Percentiles rank a stretch among this genome's conserved stretches.
phyloP scores from a whole-genome alignment of 2,888 invertebrate genomes.

The Synergus itoensis region DNA sequence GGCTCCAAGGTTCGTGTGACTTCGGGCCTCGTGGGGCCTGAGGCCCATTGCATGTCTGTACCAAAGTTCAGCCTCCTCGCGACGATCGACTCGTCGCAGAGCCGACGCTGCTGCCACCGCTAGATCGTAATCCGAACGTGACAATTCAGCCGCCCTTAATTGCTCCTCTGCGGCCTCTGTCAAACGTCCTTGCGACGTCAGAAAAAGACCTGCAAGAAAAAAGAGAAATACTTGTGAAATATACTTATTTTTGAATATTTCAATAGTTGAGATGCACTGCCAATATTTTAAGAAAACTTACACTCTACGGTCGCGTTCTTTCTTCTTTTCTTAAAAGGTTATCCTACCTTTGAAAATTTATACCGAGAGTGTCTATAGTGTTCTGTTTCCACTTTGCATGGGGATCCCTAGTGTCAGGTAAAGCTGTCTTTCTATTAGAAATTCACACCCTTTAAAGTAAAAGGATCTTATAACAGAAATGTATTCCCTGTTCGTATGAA shows the following conservation, averaged over 20 bases:
- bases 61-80: constrained; percentile 91
- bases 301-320: neutral
- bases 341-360: constrained; percentile 4
- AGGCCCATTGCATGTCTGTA: constrained; percentile 85
- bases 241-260: neutral
- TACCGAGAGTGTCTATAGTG: neutral
- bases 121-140: constrained; percentile 89
- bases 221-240: neutral
- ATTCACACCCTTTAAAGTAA: neutral
- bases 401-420: constrained; percentile 4
- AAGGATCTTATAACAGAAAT: neutral
- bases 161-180: constrained; percentile 91
- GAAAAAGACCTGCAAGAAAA: constrained; percentile 87
- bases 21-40: constrained; percentile 88
- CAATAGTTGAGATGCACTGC: neutral
- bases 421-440: constrained; percentile 4
- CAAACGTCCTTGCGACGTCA: constrained; percentile 88
- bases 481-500: neutral
- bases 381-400: constrained; percentile 20
- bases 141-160: constrained; percentile 87
- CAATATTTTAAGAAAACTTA: too few species aligned
- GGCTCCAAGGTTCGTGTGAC: constrained; percentile 96
- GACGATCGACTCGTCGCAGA: constrained; percentile 89
- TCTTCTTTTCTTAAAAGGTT: constrained; percentile 1
- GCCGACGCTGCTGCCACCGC: constrained; percentile 94